Conservation (phyloP, 2,113 vertebrate species). For the Apus apus region DNA sequence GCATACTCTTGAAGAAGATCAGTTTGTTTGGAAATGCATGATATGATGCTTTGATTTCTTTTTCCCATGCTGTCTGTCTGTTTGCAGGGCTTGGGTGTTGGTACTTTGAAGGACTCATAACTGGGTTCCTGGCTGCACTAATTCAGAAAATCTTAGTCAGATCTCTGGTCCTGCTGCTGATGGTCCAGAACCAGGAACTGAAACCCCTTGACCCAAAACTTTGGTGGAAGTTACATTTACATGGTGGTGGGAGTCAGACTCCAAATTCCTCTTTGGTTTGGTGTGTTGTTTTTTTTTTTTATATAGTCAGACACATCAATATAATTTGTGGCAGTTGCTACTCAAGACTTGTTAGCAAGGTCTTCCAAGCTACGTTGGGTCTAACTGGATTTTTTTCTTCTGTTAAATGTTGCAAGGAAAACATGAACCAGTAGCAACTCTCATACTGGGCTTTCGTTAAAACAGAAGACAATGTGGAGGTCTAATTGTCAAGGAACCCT, state of each 20-base stretch:
- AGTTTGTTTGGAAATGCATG: background rate
- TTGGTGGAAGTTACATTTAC: background rate
- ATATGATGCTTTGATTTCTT: background rate
- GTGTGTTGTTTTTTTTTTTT: background rate
- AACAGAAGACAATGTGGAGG: background rate
- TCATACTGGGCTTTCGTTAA: background rate
- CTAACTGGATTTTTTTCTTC: background rate
- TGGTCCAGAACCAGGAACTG: background rate
- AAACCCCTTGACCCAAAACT: background rate
- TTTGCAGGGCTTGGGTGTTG: background rate
- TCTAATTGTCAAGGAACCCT: background rate
- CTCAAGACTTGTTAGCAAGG: background rate
- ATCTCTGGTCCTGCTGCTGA: background rate
- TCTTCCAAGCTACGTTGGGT: background rate
- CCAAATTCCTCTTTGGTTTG: background rate
- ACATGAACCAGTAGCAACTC: background rate
- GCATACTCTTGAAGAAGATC: background rate
- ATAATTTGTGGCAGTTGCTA: background rate
- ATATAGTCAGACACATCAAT: background rate
- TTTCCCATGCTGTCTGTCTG: background rate
- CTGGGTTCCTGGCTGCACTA: background rate
- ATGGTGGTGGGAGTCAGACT: background rate
- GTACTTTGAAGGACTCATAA: background rate
- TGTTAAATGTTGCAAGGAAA: background rate
- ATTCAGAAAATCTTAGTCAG: background rate